Percentiles rank a stretch among this genome's conserved stretches.
Evolutionary conservation across 2,797 vertebrate species (phyloP).

Genomic region (Tokudaia tokunoshimensis): DNA sequence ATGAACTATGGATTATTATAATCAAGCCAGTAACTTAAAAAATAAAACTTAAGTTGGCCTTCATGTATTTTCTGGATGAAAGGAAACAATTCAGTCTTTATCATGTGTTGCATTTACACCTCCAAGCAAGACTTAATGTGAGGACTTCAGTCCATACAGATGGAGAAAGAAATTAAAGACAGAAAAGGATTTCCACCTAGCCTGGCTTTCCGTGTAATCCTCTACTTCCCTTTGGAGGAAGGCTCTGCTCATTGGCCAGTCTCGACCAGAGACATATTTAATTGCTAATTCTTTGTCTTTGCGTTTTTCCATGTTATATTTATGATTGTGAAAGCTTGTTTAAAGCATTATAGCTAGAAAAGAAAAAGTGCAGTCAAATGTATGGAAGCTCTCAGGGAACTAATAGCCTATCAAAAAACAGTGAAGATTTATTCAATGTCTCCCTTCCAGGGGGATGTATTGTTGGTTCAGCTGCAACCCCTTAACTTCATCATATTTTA

Average conservation of each 20-base stretch:
- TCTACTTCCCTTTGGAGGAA: constrained; percentile 77
- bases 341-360: constrained; percentile 77
- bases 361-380: constrained; percentile 81
- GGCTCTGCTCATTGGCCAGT: constrained; percentile 65
- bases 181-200: constrained; percentile 26
- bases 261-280: constrained; percentile 76
- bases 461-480: constrained; percentile 91
- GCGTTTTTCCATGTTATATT: constrained; percentile 82
- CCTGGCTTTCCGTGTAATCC: constrained; percentile 77
- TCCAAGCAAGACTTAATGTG: constrained; percentile 60
- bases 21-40: constrained; percentile 34
- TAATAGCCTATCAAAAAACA: constrained; percentile 87
- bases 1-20: constrained; percentile 34
- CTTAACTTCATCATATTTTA: constrained; percentile 89
- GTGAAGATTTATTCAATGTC: constrained; percentile 87
- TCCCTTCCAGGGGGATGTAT: constrained; percentile 87
- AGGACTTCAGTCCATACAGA: background rate
- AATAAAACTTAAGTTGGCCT: constrained; percentile 34
- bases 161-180: constrained; percentile 44
- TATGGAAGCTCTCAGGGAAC: constrained; percentile 82
- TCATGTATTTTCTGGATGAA: constrained; percentile 61
- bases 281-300: constrained; percentile 82
- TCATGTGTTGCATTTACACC: background rate
- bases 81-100: constrained; percentile 65
- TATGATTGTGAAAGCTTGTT: constrained; percentile 83